These are phyloP conservation scores for Drosophila rufa DNA, from an alignment of 1,140 invertebrate genomes.

Conservation along the genomic window DNA sequence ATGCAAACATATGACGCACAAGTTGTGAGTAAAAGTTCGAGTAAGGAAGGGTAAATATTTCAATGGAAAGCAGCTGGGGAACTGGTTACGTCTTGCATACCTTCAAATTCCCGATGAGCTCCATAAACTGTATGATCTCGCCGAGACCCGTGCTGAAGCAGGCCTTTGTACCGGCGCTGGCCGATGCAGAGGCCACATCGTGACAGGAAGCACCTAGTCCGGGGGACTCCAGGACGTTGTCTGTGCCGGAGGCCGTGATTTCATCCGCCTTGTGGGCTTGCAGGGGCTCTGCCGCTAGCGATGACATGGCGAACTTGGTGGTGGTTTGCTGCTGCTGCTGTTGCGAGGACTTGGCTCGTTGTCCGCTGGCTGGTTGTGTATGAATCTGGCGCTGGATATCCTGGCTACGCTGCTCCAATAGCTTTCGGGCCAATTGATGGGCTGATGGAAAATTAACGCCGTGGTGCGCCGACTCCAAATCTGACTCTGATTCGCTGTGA, in stretches of 20 bases:
- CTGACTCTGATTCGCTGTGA: slow-evolving; percentile 55
- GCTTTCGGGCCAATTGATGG: slow-evolving; percentile 59
- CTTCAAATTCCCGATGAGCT: slow-evolving; percentile 82
- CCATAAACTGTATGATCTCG: slow-evolving; percentile 82
- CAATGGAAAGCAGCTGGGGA: slow-evolving; percentile 5
- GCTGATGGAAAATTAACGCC: slow-evolving; percentile 49
- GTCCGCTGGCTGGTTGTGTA: slow-evolving; percentile 51
- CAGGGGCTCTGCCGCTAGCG: slow-evolving; percentile 76
- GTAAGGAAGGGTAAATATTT: neutral
- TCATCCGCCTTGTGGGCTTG: slow-evolving; percentile 57
- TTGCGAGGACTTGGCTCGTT: slow-evolving; percentile 55
- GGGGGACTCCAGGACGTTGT: slow-evolving; percentile 12
- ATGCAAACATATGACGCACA: slow-evolving; percentile 35
- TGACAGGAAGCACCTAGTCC: slow-evolving; percentile 55
- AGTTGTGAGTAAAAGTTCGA: neutral
- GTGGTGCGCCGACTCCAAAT: slow-evolving; percentile 68
- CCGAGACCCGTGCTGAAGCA: slow-evolving; percentile 77
- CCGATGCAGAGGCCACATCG: slow-evolving; percentile 47
- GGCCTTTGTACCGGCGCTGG: slow-evolving; percentile 66
- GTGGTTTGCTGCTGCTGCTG: slow-evolving; percentile 62
- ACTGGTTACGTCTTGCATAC: slow-evolving; percentile 54
- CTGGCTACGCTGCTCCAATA: slow-evolving; percentile 61
- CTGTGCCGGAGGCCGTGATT: slow-evolving; percentile 24
- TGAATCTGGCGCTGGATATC: slow-evolving; percentile 69
- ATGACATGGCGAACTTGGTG: slow-evolving; percentile 80